These are phyloP conservation scores for Paramisgurnus dabryanus DNA, from an alignment of 2,113 vertebrate species.

Conservation along the genomic window DNA sequence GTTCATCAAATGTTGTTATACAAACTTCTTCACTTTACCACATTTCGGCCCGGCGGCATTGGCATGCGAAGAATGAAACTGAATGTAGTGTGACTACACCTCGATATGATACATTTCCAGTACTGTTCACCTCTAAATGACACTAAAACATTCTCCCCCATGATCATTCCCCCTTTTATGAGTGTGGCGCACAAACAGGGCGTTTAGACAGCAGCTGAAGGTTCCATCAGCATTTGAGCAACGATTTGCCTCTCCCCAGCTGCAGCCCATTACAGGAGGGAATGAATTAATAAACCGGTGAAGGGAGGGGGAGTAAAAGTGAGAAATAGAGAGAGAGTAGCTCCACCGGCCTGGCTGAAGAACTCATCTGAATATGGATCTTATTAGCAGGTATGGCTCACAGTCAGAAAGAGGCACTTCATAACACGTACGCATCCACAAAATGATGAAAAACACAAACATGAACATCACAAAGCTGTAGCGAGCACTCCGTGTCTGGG, in stretches of 20 bases:
- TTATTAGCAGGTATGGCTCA: slow-evolving; percentile 43
- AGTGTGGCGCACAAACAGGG: slow-evolving; percentile 48
- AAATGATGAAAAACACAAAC: slow-evolving; percentile 19
- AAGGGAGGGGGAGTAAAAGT: slow-evolving; percentile 36
- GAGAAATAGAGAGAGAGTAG: slow-evolving; percentile 6
- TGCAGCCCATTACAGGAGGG: slow-evolving; percentile 60
- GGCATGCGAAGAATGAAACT: background rate
- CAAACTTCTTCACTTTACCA: background rate
- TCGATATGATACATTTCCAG: slow-evolving; percentile 46
- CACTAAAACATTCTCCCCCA: slow-evolving; percentile 46
- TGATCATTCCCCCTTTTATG: slow-evolving; percentile 50
- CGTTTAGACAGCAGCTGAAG: slow-evolving; percentile 58
- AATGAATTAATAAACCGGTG: slow-evolving; percentile 61
- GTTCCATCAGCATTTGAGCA: slow-evolving; percentile 47
- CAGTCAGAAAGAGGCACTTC: slow-evolving; percentile 17
- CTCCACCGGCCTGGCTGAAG: slow-evolving; percentile 27
- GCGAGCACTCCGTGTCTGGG: background rate
- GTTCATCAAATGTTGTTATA: too few species aligned
- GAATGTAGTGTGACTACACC: slow-evolving; percentile 3
- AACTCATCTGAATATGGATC: slow-evolving; percentile 41
- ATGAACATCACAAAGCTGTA: slow-evolving; percentile 1
- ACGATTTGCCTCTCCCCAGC: slow-evolving; percentile 51
- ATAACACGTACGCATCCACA: slow-evolving; percentile 18
- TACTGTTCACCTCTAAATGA: slow-evolving; percentile 54
- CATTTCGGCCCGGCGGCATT: background rate